Base-by-base conservation (phyloP, 2,113 vertebrate species). In the Atherinomorus stipes region DNA sequence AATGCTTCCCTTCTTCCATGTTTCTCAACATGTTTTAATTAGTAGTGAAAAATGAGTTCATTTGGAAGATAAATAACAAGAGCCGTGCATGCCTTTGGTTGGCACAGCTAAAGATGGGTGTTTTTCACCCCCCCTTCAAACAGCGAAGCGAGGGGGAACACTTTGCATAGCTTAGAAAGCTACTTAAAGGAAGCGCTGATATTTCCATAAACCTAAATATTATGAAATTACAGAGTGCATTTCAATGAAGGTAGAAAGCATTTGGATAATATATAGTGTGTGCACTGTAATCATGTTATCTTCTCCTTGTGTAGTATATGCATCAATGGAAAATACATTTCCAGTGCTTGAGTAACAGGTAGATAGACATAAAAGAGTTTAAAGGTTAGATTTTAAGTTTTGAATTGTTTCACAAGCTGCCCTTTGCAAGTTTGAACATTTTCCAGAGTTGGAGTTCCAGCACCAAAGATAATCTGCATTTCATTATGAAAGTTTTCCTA, bases 41-140 rank as follows among this genome's bases (percentile, higher is more conserved):
- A 94, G 90, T 79, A 1, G 68, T 92, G 92, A 94, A 92, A 89
- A 93, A 94, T 91, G 80, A 90, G 87, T 93, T 92, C 77, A 93
- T 94, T 93, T 93, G 90, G 85, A 90, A 92, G 90, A 93, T 86
- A 88, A 92, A 92, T 89, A 93, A 90, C 81, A 4, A 70, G 86
- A 90, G 88, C 71, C 49, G 87, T 67, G 85, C 71, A 58, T 87
- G 91, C 79, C 89, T 89, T 88, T 82, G 87, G 81, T 85, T 88
- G 85, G 83, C 84, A 88, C 73, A 83, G 74, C 70, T 88, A 85
- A 86, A 88, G 79, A 90, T 54, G 77, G 70, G 64, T 80, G 80
- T 81, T 88, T 83, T 81, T 71, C 73, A 62, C 53, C 59, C 18
- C 42, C 11, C 9, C 28, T 70, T 71, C 45, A 38, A 44, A 37